Base-by-base conservation (phyloP, 2,113 vertebrate genomes). In the Silurus asotus region DNA sequence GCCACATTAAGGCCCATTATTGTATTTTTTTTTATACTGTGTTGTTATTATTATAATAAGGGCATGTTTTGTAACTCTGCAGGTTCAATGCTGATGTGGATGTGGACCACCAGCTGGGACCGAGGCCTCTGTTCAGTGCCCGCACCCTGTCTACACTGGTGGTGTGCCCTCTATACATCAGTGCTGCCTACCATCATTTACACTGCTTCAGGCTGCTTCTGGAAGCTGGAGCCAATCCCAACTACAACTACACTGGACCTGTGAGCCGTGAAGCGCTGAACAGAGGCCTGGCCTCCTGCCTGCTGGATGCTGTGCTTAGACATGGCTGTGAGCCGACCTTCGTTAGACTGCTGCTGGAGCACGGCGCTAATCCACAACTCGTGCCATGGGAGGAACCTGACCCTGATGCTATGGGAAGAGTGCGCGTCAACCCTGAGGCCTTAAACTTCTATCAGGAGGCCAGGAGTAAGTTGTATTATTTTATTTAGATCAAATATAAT, bases 151-250 rank as follows among this genome's bases (percentile, higher is more conserved):
- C 96, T 87, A 97, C 97, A 0, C 88, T 99, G 91, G 96, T 97
- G 87, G 96, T 97, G 91, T 98, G 97, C 80, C 97, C 98, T 0
- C 90, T 98, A 10, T 99, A 98, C 91, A 98, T 98, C 92, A 97
- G 97, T 0, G 97, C 97, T 0, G 97, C 97, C 91, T 98, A 98
- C 88, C 97, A 98, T 93, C 96, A 97, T 93, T 95, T 98, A 4
- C 94, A 93, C 82, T 98, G 97, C 91, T 98, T 99, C 93, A 91
- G 87, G 61, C 94, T 98, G 91, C 94, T 99, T 55, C 95, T 99
- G 15, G 94, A 95, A 90, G 97, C 97, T 0, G 97, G 97, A 0
- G 97, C 98, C 49, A 93, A 99, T 92, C 97, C 98, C 0, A 96
- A 98, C 92, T 98, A 97, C 88, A 98, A 98, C 91, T 98, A 96